Evolutionary conservation across 2,113 vertebrate species (phyloP), one percentile per base, ranked within the genome.

Genomic region (Penelope pileata): DNA sequence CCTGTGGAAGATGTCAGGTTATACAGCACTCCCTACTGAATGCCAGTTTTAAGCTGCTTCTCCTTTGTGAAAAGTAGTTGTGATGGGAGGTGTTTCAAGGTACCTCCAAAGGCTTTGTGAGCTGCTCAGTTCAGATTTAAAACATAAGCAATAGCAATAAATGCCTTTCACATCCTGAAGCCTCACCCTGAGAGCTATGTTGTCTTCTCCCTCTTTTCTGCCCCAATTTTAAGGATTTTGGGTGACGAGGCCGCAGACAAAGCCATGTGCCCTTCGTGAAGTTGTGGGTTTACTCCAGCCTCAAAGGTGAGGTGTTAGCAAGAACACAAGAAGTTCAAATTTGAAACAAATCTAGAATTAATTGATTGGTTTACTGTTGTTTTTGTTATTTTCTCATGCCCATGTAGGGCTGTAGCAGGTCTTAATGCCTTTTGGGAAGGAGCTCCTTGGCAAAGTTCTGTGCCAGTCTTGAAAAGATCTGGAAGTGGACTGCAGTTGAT

Each of bases 61-160:
- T 84, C 27, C 48, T 90, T 63, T 82, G 42, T 62, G 59, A 81
- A 74, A 45, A 92, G 38, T 18, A 70, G 42, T 89, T 0, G 3
- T 81, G 89, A 83, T 63, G 47, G 60, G 81, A 81, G 83, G 8
- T 18, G 47, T 94, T 92, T 92, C 72, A 50, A 50, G 80, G 50
- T 73, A 53, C 27, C 36, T 83, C 66, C 56, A 74, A 38, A 83
- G 5, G 48, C 16, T 91, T 85, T 30, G 12, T 91, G 89, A 91
- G 34, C 42, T 70, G 92, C 80, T 88, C 50, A 42, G 8, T 60
- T 91, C 23, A 43, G 24, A 62, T 26, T 27, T 79, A 56, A 63
- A 70, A 53, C 16, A 38, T 70, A 26, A 86, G 60, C 24, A 32
- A 4, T 53, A 29, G 23, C 70, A 81, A 59, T 80, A 32, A 88